Base-by-base conservation (phyloP, 2,888 invertebrate genomes). In the Polyploca ridens region DNA sequence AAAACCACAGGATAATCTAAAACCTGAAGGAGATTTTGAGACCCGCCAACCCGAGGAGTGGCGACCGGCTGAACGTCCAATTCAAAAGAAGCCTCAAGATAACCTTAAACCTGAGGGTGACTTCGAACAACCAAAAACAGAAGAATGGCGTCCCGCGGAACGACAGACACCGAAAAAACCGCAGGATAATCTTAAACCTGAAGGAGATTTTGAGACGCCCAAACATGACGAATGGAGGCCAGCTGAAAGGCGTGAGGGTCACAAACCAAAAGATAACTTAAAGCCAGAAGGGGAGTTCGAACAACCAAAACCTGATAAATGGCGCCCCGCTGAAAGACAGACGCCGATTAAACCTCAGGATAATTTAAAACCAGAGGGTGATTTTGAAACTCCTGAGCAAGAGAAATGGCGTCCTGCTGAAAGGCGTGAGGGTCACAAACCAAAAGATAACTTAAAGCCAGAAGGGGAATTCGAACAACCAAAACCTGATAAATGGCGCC, bases 51-150 rank as follows among this genome's bases (percentile, higher is more conserved):
- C 88, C 35, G 87, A 90, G 2, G 71, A 86, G 59, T 91, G 84
- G 82, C 76, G 76, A 2, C 90, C 90, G 1, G 91, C 86, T 4
- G 91, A 35, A 35, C 35, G 35, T 10, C 41, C 41, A 10, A 10
- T 7, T 35, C 35, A 35, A 4, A 35, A 35, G 4, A 96, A 94
- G 71, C 96, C 95, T 0, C 82, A 91, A 67, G 96, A 96, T 72
- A 96, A 96, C 80, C 83, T 96, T 0, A 90, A 85, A 63, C 94
- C 95, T 0, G 96, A 96, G 79, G 96, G 96, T 0, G 95, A 95
- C 0, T 95, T 95, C 69, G 92, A 94, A 64, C 83, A 86, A 64
- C 87, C 88, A 0, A 84, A 86, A 64, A 83, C 87, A 10, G 85
- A 89, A 1, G 79, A 88, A 62, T 87, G 87, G 79, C 79, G 80